A percentile compares a stretch with the other conserved stretches of the same genome.
Conservation (phyloP, 2,888 invertebrate species). For the Pachydiplax longipennis region DNA sequence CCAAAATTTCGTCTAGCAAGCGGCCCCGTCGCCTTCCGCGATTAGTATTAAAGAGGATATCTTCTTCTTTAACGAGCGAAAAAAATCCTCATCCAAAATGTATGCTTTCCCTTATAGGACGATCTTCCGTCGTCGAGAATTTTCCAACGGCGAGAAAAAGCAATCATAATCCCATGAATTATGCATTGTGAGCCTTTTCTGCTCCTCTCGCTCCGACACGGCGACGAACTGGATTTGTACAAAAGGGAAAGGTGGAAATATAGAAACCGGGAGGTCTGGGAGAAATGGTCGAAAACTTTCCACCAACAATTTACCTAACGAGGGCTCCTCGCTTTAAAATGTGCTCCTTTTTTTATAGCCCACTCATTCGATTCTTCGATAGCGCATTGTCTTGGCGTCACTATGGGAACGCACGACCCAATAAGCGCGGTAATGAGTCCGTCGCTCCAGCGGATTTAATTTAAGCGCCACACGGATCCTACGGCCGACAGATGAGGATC, state of each 20-base stretch:
- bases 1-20: neutral
- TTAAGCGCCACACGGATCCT: neutral
- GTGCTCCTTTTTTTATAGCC: neutral
- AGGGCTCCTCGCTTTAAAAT: neutral
- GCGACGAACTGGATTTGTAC: neutral
- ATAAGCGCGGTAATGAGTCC: neutral
- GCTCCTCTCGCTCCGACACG: neutral
- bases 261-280: neutral
- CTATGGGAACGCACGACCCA: neutral
- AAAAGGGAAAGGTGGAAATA: neutral
- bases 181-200: slow-evolving; percentile 14
- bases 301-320: neutral
- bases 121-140: slow-evolving; percentile 34
- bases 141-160: slow-evolving; percentile 25
- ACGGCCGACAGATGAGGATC: neutral
- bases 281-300: neutral
- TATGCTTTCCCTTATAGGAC: slow-evolving; percentile 17
- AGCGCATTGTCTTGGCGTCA: neutral
- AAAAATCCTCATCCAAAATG: slow-evolving; percentile 20
- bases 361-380: neutral
- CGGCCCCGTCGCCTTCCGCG: neutral
- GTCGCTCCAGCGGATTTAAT: neutral
- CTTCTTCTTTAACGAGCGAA: neutral
- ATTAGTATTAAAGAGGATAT: neutral
- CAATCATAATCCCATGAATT: slow-evolving; percentile 42